These are phyloP conservation scores for Myopa tessellatipennis DNA, from an alignment of 2,888 invertebrate genomes.

Conservation along the genomic window DNA sequence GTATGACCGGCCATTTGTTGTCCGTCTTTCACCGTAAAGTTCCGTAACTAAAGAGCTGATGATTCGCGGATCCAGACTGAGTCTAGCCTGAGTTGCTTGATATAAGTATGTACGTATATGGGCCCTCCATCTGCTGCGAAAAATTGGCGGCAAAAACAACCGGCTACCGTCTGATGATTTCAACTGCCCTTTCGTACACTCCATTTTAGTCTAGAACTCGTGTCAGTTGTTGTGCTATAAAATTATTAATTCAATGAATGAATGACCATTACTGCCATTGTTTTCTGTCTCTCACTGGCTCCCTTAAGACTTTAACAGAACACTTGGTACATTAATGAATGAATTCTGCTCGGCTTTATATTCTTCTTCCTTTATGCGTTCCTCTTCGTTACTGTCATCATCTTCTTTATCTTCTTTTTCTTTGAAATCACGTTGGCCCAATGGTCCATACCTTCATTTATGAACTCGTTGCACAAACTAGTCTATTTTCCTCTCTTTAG, in stretches of 20 bases:
- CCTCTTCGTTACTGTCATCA: background rate
- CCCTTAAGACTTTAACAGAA: background rate
- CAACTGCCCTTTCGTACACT: background rate
- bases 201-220: background rate
- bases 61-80: too few relatives aligned
- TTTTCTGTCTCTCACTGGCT: background rate
- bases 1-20: background rate
- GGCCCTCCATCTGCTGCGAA: background rate
- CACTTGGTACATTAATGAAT: too few relatives aligned
- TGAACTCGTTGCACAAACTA: too few relatives aligned
- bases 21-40: background rate
- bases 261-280: background rate
- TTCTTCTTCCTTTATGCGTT: too few relatives aligned
- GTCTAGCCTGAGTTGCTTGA: too few relatives aligned
- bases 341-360: too few relatives aligned
- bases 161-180: background rate
- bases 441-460: too few relatives aligned
- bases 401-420: background rate
- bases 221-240: background rate
- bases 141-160: background rate
- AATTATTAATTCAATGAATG: slow-evolving; percentile 1
- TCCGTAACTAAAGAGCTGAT: too few relatives aligned
- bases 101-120: too few relatives aligned
- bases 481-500: too few relatives aligned
- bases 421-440: background rate